Evolutionary conservation across 2,888 invertebrate species (phyloP), one percentile per base, ranked within the genome.

Genomic region (Pegoplata infirma): DNA sequence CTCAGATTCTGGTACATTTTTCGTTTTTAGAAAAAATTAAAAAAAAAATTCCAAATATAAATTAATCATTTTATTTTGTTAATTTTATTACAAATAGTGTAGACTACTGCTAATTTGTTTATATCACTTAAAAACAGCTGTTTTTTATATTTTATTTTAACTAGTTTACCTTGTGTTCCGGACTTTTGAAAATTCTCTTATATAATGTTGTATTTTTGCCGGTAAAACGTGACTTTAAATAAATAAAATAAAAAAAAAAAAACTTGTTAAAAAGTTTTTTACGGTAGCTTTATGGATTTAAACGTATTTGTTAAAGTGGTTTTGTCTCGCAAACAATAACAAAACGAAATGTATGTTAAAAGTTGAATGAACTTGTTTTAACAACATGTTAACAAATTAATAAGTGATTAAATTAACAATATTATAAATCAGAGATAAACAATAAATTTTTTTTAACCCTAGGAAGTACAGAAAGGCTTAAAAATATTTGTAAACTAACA

Each of bases 231-330:
- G 36, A 40, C 36, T 40, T 40, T 40, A 40, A 40, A 40, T 40
- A 40, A 40, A 40, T 40, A 40, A 40, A 40, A 40, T 40, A 3
- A 40, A 2, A 40, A n/a, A n/a, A 36, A 12, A 12, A 40, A 40
- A 32, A 32, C 32, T 47, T 73, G 76, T 61, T 82, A 58, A 64
- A 46, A 58, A 40, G n/a, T n/a, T 40, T 58, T 49, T 64, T 49
- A 32, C 19, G 8, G 32, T 73, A 71, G 28, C 44, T 75, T 66
- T 67, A 81, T 53, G 67, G 12, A 19, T 51, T 47, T 59, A 40
- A 69, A 76, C 71, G 71, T 55, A 73, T 81, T 81, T 80, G 16
- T 32, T 40, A 23, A 44, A 72, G 25, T 61, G n/a, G 32, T 16
- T 51, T 46, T 46, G 72, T 51, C 67, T 44, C 5, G 36, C 8